Evolutionary conservation across 2,888 invertebrate genomes (phyloP), one percentile per base, ranked within the genome.

Genomic region (Nemurella pictetii): DNA sequence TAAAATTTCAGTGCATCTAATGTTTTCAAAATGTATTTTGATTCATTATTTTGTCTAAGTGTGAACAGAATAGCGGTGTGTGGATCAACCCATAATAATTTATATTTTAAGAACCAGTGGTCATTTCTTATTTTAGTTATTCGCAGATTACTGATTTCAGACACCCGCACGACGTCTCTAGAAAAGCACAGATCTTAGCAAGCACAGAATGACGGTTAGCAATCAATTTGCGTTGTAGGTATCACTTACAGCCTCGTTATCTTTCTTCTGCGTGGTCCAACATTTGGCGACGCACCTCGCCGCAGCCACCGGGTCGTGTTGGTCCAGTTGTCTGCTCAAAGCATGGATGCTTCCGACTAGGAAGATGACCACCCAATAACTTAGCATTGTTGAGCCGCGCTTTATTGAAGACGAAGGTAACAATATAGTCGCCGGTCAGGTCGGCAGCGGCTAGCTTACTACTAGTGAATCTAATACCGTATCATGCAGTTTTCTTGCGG

Each of bases 241-340:
- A 73, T 55, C 74, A 55, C 78, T 84, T 35, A 83, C 83, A 12
- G 30, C 81, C 20, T 85, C 72, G 32, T 77, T 55, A n/a, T 77
- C 83, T 75, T 84, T 82, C 84, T 84, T 86, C 84, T 25, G 55
- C 86, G 88, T 90, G 75, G 91, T 91, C 87, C 91, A 91, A 88
- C 94, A 94, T 87, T 91, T 91, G 27, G 93, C 91, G 87, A 94
- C 93, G 88, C 94, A 94, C 87, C 93, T 91, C n/a, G 93, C 92
- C 84, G 92, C 92, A 83, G 92, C 91, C 85, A 94, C 89, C 20
- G 93, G 88, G 87, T 91, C 91, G 87, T 91, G 89, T 83, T 90
- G 92, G 85, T 92, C 92, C 30, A 80, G 73, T 35, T 83, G 82
- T 26, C 55, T 35, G 72, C 0, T 4, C 29, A 28, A 28, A 7